Evolutionary conservation across 2,797 vertebrate species (phyloP).

Genomic region (Gambusia yucatana): DNA sequence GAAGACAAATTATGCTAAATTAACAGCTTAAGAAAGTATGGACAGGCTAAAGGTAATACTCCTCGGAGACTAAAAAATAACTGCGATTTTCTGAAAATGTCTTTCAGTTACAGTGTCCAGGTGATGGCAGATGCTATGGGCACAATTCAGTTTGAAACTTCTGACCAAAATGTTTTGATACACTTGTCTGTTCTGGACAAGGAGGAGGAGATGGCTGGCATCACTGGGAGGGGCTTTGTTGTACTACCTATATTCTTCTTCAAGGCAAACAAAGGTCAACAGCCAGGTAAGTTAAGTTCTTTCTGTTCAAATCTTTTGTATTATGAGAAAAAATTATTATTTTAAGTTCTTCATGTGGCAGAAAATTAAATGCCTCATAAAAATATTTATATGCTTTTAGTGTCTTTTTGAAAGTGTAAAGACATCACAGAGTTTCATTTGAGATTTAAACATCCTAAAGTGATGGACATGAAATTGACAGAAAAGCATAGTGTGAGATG

Average conservation of each 20-base stretch:
- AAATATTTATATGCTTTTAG: neutral
- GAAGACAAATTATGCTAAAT: conserved; percentile 15
- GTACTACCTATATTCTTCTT: conserved; percentile 88
- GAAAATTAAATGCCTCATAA: neutral
- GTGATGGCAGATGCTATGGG: conserved; percentile 69
- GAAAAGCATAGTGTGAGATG: too few species aligned
- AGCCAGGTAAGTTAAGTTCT: neutral
- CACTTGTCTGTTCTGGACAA: conserved; percentile 88
- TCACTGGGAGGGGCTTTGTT: conserved; percentile 83
- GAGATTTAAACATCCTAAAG: too few species aligned
- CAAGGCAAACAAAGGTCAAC: conserved; percentile 67
- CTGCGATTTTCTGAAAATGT: conserved; percentile 3
- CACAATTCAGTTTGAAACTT: conserved; percentile 88
- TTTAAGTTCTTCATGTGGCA: neutral
- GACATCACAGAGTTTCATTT: too few species aligned
- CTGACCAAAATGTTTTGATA: conserved; percentile 83
- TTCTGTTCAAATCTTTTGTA: neutral
- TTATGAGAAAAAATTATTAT: neutral
- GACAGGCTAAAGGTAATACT: neutral
- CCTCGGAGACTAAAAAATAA: neutral
- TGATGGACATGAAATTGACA: too few species aligned
- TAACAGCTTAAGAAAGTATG: neutral
- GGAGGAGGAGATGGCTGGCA: conserved; percentile 75
- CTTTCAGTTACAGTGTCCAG: conserved; percentile 81
- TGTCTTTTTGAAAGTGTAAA: too few species aligned